These are phyloP conservation scores for Drosophila cardini DNA, from an alignment of 1,140 invertebrate species.

Conservation along the genomic window DNA sequence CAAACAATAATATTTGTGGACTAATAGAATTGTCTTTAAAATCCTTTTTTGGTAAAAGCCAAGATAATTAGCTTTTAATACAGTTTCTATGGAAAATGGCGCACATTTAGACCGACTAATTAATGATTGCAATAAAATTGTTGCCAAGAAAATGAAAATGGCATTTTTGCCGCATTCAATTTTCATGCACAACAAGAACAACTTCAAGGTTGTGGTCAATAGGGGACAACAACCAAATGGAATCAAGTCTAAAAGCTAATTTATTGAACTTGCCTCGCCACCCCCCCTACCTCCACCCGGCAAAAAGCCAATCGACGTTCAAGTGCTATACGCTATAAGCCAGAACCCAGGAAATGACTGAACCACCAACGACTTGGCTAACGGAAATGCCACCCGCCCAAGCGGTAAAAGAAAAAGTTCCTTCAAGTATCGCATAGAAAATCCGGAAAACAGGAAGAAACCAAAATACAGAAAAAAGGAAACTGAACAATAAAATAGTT, in stretches of 20 bases:
- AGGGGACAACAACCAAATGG: slow-evolving; percentile 4
- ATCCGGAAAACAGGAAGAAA: background rate
- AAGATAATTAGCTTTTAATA: slow-evolving; percentile 13
- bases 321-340: slow-evolving; percentile 7
- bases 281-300: background rate
- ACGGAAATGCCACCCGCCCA: slow-evolving; percentile 36
- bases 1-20: background rate
- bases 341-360: slow-evolving; percentile 34
- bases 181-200: slow-evolving; percentile 16
- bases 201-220: slow-evolving; percentile 42
- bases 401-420: background rate
- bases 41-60: slow-evolving; percentile 2
- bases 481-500: background rate
- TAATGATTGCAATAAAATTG: slow-evolving; percentile 11
- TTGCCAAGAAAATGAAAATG: slow-evolving; percentile 34
- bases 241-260: slow-evolving; percentile 12
- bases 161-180: slow-evolving; percentile 40
- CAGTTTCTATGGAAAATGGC: background rate
- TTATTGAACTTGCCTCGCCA: background rate
- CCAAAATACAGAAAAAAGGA: background rate
- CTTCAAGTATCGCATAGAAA: background rate
- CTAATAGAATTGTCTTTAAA: no score
- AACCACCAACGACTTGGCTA: slow-evolving; percentile 6
- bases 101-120: background rate
- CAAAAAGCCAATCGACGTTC: slow-evolving; percentile 28